Evolutionary conservation across 2,797 vertebrate genomes (phyloP).

Genomic region (Muscicapa comitata): DNA sequence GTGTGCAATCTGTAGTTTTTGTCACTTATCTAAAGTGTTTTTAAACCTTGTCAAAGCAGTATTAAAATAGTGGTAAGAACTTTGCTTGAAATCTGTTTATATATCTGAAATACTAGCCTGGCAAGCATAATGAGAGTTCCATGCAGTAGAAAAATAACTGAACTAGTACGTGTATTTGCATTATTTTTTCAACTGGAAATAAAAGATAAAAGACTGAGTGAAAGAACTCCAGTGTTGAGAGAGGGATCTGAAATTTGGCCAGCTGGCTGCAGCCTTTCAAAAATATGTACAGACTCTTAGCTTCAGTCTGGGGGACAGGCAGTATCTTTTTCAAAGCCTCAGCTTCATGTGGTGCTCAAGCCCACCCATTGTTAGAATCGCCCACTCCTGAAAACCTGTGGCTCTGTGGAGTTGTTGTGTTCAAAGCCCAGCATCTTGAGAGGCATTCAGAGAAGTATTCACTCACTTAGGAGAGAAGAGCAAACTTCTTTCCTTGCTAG

Average conservation of each 20-base stretch:
- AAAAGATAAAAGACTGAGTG: not conserved
- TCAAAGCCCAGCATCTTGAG: not conserved
- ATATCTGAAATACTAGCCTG: slow-evolving; percentile 3
- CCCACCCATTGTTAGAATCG: not conserved
- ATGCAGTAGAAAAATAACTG: not conserved
- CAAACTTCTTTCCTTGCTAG: not conserved
- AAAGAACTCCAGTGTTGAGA: not conserved
- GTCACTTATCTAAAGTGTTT: slow-evolving; percentile 4
- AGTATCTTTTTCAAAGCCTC: not conserved
- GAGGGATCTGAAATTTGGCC: not conserved
- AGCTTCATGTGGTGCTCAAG: not conserved
- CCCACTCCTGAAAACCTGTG: not conserved
- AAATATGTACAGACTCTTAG: not conserved
- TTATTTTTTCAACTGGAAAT: slow-evolving; percentile 17
- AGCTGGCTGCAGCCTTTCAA: not conserved
- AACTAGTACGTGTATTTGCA: not conserved
- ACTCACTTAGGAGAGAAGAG: not conserved
- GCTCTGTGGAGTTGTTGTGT: not conserved
- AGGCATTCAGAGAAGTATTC: not conserved
- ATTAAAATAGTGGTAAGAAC: slow-evolving; percentile 13
- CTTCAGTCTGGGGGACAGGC: not conserved
- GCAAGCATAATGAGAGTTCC: not conserved
- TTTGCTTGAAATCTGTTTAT: slow-evolving; percentile 26
- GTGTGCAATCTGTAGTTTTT: not conserved
- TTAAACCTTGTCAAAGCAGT: slow-evolving; percentile 25